Percentiles rank a stretch among this genome's conserved stretches.
phyloP scores from a whole-genome alignment of 2,888 invertebrate species.

The Nebria salina region DNA sequence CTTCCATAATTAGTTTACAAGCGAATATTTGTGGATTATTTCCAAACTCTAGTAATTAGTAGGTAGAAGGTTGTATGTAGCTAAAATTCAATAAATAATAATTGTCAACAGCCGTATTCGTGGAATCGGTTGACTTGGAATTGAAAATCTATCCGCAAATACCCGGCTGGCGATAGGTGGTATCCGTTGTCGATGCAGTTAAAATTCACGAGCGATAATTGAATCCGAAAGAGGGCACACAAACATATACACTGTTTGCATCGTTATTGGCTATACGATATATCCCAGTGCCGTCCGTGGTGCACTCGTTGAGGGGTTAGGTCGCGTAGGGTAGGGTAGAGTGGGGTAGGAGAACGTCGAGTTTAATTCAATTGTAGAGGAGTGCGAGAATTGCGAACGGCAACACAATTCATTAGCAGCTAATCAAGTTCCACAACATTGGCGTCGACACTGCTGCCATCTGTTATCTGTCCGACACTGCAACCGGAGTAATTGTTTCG shows the following conservation, averaged over 20 bases:
- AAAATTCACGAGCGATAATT: conserved; percentile 19
- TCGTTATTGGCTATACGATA: neutral
- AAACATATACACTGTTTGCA: neutral
- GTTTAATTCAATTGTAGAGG: conserved; percentile 57
- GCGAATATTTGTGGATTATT: too few relatives aligned
- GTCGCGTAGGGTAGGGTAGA: neutral
- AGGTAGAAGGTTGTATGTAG: neutral
- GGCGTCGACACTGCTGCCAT: conserved; percentile 53
- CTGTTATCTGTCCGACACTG: conserved; percentile 57
- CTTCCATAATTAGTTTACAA: too few relatives aligned
- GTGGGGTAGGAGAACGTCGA: neutral
- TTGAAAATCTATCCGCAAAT: neutral
- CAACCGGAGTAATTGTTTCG: conserved; percentile 54
- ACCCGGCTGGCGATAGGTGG: neutral
- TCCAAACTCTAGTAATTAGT: neutral
- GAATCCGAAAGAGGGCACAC: conserved; percentile 11
- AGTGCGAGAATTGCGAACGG: conserved; percentile 51
- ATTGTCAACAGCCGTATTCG: neutral
- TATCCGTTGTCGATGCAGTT: conserved; percentile 12
- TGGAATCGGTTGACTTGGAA: neutral
- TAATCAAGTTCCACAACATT: conserved; percentile 61
- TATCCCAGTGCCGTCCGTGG: neutral
- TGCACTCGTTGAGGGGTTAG: neutral
- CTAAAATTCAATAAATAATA: neutral
- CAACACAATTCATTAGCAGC: conserved; percentile 60